These are phyloP conservation scores for Eubasilissa regina DNA, from an alignment of 1,140 invertebrate genomes.

Conservation along the genomic window DNA sequence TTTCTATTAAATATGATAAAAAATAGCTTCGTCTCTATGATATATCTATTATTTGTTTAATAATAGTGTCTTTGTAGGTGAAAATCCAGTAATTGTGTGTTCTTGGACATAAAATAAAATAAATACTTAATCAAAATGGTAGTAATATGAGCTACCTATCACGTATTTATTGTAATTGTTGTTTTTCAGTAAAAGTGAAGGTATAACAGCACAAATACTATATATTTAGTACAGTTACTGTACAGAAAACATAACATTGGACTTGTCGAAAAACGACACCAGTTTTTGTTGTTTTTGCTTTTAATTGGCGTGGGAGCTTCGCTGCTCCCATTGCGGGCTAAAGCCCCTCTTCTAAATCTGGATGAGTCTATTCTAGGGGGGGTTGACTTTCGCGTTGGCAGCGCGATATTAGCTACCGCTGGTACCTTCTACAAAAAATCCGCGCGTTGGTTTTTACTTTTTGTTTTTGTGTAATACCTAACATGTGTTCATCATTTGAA, in stretches of 20 bases:
- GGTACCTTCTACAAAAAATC: conserved; percentile 19
- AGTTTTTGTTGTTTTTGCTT: conserved; percentile 30
- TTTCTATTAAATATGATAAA: no score
- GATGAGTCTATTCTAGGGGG: conserved; percentile 6
- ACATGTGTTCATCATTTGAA: neutral
- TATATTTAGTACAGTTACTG: no score
- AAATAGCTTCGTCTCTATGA: no score
- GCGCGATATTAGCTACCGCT: neutral
- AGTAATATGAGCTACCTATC: no score
- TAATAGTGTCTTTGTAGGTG: no score
- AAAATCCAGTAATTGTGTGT: no score
- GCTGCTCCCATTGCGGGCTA: neutral
- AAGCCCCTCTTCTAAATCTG: conserved; percentile 5
- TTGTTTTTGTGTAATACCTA: neutral
- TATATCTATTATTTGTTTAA: no score
- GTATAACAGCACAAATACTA: no score
- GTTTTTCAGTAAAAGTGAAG: no score
- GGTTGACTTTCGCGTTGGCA: conserved; percentile 15
- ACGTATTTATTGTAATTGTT: no score
- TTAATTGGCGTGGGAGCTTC: conserved; percentile 38
- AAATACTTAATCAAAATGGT: no score
- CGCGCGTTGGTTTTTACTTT: conserved; percentile 1
- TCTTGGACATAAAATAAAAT: no score
- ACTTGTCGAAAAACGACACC: neutral
- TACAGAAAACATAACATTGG: neutral